Base-by-base conservation (phyloP, 2,888 invertebrate species). In the Pristionchus japonicus region DNA sequence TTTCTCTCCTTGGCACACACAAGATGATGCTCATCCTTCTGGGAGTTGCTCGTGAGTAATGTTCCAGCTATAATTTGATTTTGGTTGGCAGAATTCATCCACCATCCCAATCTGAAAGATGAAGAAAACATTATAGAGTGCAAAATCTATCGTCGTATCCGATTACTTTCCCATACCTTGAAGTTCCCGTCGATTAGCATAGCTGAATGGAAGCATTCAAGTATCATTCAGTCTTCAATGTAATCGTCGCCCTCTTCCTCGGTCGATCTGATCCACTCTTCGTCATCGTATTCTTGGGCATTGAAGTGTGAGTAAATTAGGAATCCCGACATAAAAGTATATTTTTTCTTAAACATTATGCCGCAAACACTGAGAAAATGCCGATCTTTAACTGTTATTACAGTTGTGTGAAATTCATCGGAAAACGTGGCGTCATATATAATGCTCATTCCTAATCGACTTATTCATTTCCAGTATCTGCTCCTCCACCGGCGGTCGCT, bases 301-400 rank as follows among this genome's bases (percentile, higher is more conserved):
- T 92, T 9, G 92, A 92, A 85, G 90, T 91, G 92, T 92, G 15
- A 37, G 89, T 37, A n/a, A n/a, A n/a, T n/a, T n/a, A n/a, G n/a
- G n/a, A n/a, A n/a, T n/a, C n/a, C n/a, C n/a, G n/a, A n/a, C n/a
- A n/a, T n/a, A n/a, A n/a, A n/a, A n/a, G n/a, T n/a, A n/a, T n/a
- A n/a, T n/a, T n/a, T n/a, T n/a, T n/a, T n/a, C n/a, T n/a, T n/a
- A n/a, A n/a, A n/a, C n/a, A n/a, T n/a, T n/a, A n/a, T n/a, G n/a
- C n/a, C n/a, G n/a, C n/a, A n/a, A n/a, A n/a, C n/a, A n/a, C n/a
- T n/a, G n/a, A n/a, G n/a, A n/a, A n/a, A n/a, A n/a, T n/a, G n/a
- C n/a, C n/a, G n/a, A n/a, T n/a, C n/a, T n/a, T n/a, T n/a, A n/a
- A n/a, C n/a, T n/a, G n/a, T n/a, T n/a, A n/a, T n/a, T n/a, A 27